These are phyloP conservation scores for Solea solea DNA, from an alignment of 2,113 vertebrate genomes.

Conservation along the genomic window DNA sequence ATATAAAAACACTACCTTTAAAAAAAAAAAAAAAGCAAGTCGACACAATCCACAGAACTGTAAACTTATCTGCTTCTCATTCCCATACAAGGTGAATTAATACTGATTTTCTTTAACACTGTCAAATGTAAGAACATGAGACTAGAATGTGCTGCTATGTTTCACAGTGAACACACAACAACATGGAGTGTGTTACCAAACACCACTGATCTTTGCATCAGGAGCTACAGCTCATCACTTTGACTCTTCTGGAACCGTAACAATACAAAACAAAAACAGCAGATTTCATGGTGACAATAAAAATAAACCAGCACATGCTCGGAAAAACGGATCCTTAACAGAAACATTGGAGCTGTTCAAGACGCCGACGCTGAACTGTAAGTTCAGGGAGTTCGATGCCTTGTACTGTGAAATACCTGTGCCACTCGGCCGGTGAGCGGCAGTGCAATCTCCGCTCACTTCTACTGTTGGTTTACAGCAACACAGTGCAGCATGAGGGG, in stretches of 20 bases:
- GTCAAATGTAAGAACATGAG: constrained; percentile 28
- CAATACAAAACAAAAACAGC: constrained; percentile 26
- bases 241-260: constrained; percentile 33
- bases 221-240: constrained; percentile 45
- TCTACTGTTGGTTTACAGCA: constrained; percentile 50
- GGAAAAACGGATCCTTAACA: constrained; percentile 46
- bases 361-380: constrained; percentile 33
- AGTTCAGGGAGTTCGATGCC: constrained; percentile 9
- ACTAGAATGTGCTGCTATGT: constrained; percentile 33
- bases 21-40: constrained; percentile 48
- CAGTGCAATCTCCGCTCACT: constrained; percentile 36
- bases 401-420: constrained; percentile 34
- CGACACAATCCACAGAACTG: constrained; percentile 37
- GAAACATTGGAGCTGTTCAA: constrained; percentile 48
- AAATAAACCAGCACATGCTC: constrained; percentile 66
- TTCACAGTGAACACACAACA: constrained; percentile 28
- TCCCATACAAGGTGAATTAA: constrained; percentile 33
- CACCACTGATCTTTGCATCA: constrained; percentile 17
- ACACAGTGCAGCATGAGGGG: constrained; percentile 54
- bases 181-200: constrained; percentile 14
- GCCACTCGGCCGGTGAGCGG: constrained; percentile 32
- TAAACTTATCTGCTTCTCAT: constrained; percentile 21
- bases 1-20: constrained; percentile 61
- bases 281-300: constrained; percentile 36
- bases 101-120: constrained; percentile 58